Evolutionary conservation across 2,113 vertebrate species (phyloP).

Genomic region (Lepus europaeus): DNA sequence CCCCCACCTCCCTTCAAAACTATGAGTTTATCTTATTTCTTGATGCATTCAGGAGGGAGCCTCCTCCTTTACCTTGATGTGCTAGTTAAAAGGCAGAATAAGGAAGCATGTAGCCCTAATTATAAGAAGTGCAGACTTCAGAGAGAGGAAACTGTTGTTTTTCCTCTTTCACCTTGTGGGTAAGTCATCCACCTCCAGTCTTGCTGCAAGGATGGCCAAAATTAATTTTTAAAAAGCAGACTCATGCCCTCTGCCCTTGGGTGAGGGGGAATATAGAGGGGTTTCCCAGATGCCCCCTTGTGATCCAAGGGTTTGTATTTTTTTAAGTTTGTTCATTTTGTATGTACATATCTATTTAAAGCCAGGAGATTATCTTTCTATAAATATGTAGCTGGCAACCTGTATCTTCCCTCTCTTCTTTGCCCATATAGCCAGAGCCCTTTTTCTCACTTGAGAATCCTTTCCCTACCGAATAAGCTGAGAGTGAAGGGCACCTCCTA

Average conservation of each 20-base stretch:
- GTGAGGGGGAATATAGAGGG: constrained; percentile 48
- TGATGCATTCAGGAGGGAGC: constrained; percentile 49
- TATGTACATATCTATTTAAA: constrained; percentile 84
- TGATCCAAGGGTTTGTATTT: constrained; percentile 83
- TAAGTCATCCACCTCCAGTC: constrained; percentile 59
- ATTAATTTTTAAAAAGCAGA: constrained; percentile 75
- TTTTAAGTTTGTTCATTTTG: constrained; percentile 83
- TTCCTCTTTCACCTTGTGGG: constrained; percentile 66
- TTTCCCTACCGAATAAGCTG: constrained; percentile 42
- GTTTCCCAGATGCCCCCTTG: constrained; percentile 64
- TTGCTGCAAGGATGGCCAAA: constrained; percentile 78
- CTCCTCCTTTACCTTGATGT: not conserved
- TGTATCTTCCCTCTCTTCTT: constrained; percentile 77
- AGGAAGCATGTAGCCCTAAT: constrained; percentile 74
- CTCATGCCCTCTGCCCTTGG: constrained; percentile 70
- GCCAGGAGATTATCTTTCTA: constrained; percentile 82
- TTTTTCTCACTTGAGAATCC: constrained; percentile 61
- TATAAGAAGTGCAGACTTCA: constrained; percentile 63
- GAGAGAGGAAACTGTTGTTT: constrained; percentile 59
- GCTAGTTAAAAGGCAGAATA: constrained; percentile 62
- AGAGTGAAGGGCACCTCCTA: constrained; percentile 60
- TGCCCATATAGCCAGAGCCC: constrained; percentile 54
- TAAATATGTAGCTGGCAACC: constrained; percentile 80
- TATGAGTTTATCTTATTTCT: constrained; percentile 64
- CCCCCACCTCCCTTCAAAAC: constrained; percentile 39